Conservation (phyloP, 2,113 vertebrate species). For the Pangasianodon gigas region DNA sequence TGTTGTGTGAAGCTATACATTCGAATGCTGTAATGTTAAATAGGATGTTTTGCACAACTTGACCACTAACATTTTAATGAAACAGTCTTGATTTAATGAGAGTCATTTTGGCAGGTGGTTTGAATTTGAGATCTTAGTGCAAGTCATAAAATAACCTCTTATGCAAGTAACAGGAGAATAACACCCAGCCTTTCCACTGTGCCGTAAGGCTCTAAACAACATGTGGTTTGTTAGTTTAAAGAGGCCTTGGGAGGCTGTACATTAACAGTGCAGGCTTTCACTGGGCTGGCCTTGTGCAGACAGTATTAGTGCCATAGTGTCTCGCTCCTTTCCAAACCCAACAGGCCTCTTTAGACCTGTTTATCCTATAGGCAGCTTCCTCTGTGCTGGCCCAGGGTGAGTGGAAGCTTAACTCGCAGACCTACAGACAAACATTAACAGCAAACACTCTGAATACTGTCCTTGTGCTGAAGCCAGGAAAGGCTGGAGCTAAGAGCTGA, state of each 20-base stretch:
- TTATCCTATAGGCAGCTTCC: conserved; percentile 43
- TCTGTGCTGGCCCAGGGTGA: conserved; percentile 36
- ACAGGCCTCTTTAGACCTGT: conserved; percentile 27
- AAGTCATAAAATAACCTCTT: conserved; percentile 37
- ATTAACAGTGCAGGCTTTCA: conserved; percentile 52
- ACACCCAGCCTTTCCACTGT: conserved; percentile 23
- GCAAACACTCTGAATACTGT: conserved; percentile 57
- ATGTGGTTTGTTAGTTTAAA: conserved; percentile 54
- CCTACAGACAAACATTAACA: conserved; percentile 43
- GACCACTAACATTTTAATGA: not conserved
- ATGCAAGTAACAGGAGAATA: conserved; percentile 34
- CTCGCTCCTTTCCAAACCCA: conserved; percentile 30
- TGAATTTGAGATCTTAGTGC: conserved; percentile 15
- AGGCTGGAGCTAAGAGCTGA: conserved; percentile 61
- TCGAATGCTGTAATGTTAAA: not conserved
- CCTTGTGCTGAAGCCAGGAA: conserved; percentile 61
- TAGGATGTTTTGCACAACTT: not conserved
- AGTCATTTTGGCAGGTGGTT: conserved; percentile 34
- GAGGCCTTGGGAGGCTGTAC: conserved; percentile 43
- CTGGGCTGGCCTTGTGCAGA: conserved; percentile 21
- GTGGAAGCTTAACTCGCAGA: conserved; percentile 49
- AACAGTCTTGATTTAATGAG: conserved; percentile 4
- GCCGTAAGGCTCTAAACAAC: conserved; percentile 44
- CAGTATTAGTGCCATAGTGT: conserved; percentile 42
- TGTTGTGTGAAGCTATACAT: not conserved